phyloP scores from a whole-genome alignment of 1,140 invertebrate genomes.

The Berghia stephanieae region DNA sequence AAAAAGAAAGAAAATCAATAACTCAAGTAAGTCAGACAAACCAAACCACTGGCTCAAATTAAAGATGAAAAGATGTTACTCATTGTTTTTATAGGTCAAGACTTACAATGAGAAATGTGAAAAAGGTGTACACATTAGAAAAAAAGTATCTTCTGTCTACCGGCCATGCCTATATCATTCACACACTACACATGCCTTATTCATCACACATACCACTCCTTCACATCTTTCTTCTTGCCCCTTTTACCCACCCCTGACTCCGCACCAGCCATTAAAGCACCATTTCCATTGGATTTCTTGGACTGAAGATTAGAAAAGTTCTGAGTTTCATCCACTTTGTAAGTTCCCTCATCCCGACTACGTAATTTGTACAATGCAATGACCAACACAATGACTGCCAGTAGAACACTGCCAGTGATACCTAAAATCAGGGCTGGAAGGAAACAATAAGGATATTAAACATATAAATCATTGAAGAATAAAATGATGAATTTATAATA shows the following conservation, averaged over 20 bases:
- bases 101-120: too few species aligned
- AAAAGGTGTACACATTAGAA: too few species aligned
- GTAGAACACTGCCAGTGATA: slow-evolving; percentile 89
- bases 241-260: slow-evolving; percentile 68
- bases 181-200: too few species aligned
- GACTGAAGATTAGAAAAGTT: slow-evolving; percentile 65
- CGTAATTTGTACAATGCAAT: slow-evolving; percentile 90
- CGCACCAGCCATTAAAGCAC: slow-evolving; percentile 63
- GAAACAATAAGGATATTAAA: neutral
- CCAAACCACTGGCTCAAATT: too few species aligned
- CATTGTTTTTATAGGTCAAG: too few species aligned
- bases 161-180: too few species aligned
- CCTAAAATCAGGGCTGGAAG: slow-evolving; percentile 77
- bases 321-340: slow-evolving; percentile 86
- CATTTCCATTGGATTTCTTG: slow-evolving; percentile 55
- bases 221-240: slow-evolving; percentile 84
- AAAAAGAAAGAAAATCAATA: too few species aligned
- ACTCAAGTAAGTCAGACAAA: too few species aligned
- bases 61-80: too few species aligned
- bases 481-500: too few species aligned
- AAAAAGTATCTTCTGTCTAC: too few species aligned
- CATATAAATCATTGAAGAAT: too few species aligned
- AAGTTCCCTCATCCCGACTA: slow-evolving; percentile 84
- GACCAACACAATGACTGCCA: slow-evolving; percentile 89
- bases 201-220: slow-evolving; percentile 90